Evolutionary conservation across 2,888 invertebrate genomes (phyloP), one percentile per base, ranked within the genome.

Genomic region (Apodemia mormo): DNA sequence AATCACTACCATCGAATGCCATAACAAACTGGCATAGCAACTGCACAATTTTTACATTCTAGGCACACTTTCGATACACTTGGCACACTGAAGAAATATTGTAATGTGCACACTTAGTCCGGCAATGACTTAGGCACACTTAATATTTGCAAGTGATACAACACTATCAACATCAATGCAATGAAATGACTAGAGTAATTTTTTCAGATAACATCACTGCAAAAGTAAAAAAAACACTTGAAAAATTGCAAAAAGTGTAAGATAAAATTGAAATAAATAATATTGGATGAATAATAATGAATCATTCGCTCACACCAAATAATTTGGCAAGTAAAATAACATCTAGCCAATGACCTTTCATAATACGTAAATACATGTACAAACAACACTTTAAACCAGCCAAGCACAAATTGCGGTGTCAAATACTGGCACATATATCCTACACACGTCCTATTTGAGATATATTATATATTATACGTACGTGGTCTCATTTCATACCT

Each of bases 401-500:
- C 80, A 91, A 91, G 90, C 90, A 86, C 82, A 81, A 85, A 87
- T 75, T 82, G 74, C 75, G 76, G 76, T 74, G 71, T 76, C 72
- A 75, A 75, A 76, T 75, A 79, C 83, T 82, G 84, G 80, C 81
- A 77, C 77, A 82, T 81, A 82, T 86, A 88, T 82, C 82, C 87
- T 89, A 88, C 82, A 49, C 49, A 49, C 83, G 80, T 79, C 78
- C 76, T 78, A 78, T 78, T 78, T 77, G 76, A 81, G 74, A 80
- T 78, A 80, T 77, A 81, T 81, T 79, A 80, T 79, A 49, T 49
- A 49, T 49, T 75, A 76, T 49, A 49, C 14, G 49, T 78, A 78
- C 77, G 77, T 90, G 89, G 88, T 89, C 89, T 87, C 84, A 65
- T 65, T 52, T 80, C 82, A 82, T 85, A 85, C 86, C 87, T 88